Conservation (phyloP, 2,113 vertebrate genomes). For the Lichenostomus cassidix region DNA sequence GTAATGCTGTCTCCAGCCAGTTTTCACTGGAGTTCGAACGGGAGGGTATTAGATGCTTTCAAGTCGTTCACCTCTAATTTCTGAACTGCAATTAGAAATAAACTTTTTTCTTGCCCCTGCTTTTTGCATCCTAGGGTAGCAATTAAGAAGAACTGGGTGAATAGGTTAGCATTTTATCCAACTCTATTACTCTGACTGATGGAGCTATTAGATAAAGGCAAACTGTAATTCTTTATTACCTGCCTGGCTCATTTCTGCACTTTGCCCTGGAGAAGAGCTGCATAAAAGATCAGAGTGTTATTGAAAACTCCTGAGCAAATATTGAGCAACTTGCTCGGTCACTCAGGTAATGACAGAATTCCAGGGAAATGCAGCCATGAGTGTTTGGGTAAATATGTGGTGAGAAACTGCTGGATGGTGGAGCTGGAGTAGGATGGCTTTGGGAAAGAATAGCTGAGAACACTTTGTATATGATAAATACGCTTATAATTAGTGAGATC, state of each 20-base stretch:
- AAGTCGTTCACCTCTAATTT: constrained; percentile 57
- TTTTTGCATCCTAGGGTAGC: constrained; percentile 63
- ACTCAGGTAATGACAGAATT: constrained; percentile 29
- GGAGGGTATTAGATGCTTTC: constrained; percentile 11
- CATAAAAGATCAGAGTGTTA: constrained; percentile 75
- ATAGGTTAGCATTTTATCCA: constrained; percentile 72
- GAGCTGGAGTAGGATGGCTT: constrained; percentile 55
- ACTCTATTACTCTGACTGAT: constrained; percentile 75
- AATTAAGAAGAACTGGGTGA: constrained; percentile 69
- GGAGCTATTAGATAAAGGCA: constrained; percentile 76
- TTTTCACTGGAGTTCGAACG: neutral
- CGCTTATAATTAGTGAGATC: constrained; percentile 78
- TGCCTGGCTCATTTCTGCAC: constrained; percentile 67
- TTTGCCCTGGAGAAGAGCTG: constrained; percentile 74
- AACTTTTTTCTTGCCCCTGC: constrained; percentile 44
- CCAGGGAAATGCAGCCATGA: neutral
- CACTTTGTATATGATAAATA: constrained; percentile 73
- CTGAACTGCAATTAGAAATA: constrained; percentile 68
- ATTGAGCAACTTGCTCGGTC: constrained; percentile 71
- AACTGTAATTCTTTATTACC: constrained; percentile 79
- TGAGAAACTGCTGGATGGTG: constrained; percentile 49
- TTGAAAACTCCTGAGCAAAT: constrained; percentile 80
- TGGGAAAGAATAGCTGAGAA: constrained; percentile 50
- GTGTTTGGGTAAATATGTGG: neutral
- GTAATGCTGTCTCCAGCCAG: neutral